Percentiles rank a stretch among this genome's conserved stretches.
Evolutionary conservation across 2,888 invertebrate genomes (phyloP).

Genomic region (Campoplex capitator): DNA sequence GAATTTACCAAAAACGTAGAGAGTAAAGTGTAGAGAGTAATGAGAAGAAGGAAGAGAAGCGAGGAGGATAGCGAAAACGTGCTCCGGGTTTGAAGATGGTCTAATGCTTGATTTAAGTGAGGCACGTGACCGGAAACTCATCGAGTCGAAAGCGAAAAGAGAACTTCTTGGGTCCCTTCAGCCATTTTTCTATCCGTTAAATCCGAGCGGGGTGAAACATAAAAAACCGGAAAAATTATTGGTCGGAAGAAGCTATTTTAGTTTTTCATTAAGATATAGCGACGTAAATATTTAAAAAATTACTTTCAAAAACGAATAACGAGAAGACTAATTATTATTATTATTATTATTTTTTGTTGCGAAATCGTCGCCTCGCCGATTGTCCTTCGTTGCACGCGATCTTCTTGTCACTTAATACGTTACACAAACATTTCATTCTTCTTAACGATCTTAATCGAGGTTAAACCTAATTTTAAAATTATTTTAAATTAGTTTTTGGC

Average conservation of each 20-base stretch:
- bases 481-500: constrained; percentile 66
- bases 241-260: not conserved
- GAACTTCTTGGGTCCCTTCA: not conserved
- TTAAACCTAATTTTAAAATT: constrained; percentile 38
- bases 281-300: not conserved
- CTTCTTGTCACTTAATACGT: constrained; percentile 15
- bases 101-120: constrained; percentile 59
- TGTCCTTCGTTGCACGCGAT: constrained; percentile 65
- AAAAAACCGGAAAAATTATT: constrained; percentile 3
- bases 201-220: not conserved
- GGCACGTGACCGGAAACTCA: constrained; percentile 60
- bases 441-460: constrained; percentile 26
- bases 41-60: not conserved
- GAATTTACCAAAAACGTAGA: constrained; percentile 22
- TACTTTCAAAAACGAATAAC: not conserved
- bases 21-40: constrained; percentile 23
- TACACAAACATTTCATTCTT: constrained; percentile 24
- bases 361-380: constrained; percentile 48
- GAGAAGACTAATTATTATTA: too few relatives aligned
- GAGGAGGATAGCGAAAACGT: constrained; percentile 44
- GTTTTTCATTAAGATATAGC: not conserved
- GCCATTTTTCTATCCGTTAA: constrained; percentile 39
- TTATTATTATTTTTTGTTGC: too few relatives aligned
- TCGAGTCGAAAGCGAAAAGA: constrained; percentile 40
- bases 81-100: constrained; percentile 49